These are phyloP conservation scores for Oncorhynchus keta DNA, from an alignment of 2,113 vertebrate genomes.

Conservation along the genomic window DNA sequence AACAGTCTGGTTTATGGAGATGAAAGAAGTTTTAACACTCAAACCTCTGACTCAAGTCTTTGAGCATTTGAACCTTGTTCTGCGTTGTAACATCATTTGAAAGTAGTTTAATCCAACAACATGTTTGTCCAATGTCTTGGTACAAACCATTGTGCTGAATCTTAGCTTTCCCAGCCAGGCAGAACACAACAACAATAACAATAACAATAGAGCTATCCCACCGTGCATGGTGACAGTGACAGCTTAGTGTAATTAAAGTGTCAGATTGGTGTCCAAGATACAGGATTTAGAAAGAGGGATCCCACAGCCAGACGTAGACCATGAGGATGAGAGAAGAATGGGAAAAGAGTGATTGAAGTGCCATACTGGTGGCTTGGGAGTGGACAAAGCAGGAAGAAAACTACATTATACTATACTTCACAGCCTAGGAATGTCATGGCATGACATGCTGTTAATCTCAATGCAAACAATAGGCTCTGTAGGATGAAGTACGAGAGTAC, in stretches of 20 bases:
- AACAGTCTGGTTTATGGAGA: neutral
- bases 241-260: constrained; percentile 20
- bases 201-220: constrained; percentile 2
- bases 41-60: neutral
- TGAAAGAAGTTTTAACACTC: neutral
- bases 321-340: neutral
- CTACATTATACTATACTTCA: too few species aligned
- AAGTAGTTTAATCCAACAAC: neutral
- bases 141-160: neutral
- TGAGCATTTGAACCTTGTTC: too few species aligned
- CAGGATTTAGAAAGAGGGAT: constrained; percentile 9
- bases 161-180: neutral
- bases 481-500: too few species aligned
- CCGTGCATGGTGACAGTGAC: constrained; percentile 5
- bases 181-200: neutral
- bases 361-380: neutral
- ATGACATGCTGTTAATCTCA: too few species aligned
- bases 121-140: neutral
- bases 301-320: neutral
- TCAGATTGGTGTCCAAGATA: neutral
- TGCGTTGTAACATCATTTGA: too few species aligned
- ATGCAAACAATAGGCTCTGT: too few species aligned
- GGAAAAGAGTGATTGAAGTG: neutral
- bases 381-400: too few species aligned
- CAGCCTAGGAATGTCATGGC: too few species aligned